Conservation (phyloP, 2,797 vertebrate genomes). For the Rhabdomys pumilio region DNA sequence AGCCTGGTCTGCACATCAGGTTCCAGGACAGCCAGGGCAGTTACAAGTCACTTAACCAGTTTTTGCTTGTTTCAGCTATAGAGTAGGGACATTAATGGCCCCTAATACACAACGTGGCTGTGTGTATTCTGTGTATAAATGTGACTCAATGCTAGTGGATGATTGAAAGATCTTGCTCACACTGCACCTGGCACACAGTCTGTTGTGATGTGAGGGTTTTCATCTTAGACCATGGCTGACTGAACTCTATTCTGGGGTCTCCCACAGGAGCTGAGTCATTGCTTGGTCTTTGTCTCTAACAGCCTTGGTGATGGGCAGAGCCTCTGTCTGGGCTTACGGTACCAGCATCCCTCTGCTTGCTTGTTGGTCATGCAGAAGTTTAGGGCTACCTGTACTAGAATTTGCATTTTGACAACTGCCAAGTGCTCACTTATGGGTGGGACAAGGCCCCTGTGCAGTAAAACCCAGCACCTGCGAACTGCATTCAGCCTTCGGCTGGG, state of each 20-base stretch:
- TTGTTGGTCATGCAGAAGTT: accelerated
- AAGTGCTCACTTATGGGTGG: accelerated
- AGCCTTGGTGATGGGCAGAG: not conserved
- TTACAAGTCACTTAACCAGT: not conserved
- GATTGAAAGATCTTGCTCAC: not conserved
- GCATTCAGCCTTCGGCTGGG: not conserved
- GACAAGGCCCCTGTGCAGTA: accelerated
- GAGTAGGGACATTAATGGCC: not conserved
- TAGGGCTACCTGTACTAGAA: not conserved
- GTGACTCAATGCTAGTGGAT: not conserved
- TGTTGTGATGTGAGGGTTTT: accelerated
- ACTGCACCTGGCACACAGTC: not conserved
- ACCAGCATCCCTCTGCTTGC: accelerated
- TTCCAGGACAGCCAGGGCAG: not conserved
- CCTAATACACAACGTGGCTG: not conserved
- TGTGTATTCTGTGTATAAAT: not conserved
- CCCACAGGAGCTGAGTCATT: not conserved
- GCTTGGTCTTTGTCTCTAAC: not conserved
- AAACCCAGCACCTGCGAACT: not conserved
- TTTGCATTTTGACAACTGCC: not conserved
- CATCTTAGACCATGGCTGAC: not conserved
- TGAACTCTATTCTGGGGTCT: not conserved
- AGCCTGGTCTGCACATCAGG: not conserved
- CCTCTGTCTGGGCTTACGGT: not conserved
- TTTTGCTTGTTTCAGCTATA: not conserved